Conservation (phyloP, 2,888 invertebrate genomes). For the Steinernema hermaphroditum region DNA sequence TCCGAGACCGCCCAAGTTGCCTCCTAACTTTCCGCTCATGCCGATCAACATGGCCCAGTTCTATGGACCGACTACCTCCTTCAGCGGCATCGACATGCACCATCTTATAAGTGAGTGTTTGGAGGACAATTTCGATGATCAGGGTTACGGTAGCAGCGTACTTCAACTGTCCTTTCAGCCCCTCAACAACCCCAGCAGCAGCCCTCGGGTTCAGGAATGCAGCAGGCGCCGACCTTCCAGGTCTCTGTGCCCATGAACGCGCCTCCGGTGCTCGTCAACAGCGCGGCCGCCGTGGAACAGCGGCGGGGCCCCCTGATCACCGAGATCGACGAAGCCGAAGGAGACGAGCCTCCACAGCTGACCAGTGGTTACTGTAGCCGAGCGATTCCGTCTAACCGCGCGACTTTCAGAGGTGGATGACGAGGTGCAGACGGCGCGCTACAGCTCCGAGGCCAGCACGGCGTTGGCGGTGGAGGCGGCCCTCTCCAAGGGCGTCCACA, state of each 20-base stretch:
- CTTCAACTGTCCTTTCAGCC: neutral
- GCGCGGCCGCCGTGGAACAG: neutral
- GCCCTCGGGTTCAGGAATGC: neutral
- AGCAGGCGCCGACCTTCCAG: slow-evolving; percentile 3
- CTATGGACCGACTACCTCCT: neutral
- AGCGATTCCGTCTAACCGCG: neutral
- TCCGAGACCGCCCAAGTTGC: neutral
- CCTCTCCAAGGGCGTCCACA: neutral
- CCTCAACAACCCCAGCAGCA: slow-evolving; percentile 1
- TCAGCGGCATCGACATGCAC: slow-evolving; percentile 13
- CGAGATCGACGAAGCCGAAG: neutral
- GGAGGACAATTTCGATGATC: neutral
- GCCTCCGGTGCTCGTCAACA: neutral
- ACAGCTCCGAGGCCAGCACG: neutral
- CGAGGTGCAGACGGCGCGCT: neutral
- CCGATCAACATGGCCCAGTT: neutral
- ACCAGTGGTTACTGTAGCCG: neutral
- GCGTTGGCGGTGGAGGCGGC: neutral
- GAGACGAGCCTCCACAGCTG: neutral
- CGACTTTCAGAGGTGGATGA: neutral
- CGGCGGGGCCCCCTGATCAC: neutral
- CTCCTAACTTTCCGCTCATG: neutral
- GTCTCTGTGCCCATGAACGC: neutral
- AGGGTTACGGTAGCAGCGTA: too few relatives aligned
- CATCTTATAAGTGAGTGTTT: neutral